phyloP scores from a whole-genome alignment of 1,140 invertebrate genomes.

The Caenorhabditis brenneri region DNA sequence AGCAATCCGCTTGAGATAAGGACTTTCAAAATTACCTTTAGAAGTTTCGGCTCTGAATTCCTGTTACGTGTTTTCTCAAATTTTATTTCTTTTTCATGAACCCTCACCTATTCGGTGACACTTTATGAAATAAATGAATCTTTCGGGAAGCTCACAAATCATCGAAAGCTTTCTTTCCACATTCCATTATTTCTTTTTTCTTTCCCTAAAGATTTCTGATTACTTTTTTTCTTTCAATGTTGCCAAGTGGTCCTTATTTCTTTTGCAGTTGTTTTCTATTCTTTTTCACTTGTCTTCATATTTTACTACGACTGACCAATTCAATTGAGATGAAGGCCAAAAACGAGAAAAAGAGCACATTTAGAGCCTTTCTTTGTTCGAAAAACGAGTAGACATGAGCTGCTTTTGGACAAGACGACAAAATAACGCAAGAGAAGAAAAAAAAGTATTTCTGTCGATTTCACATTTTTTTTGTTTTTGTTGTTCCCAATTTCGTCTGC shows the following conservation, averaged over 20 bases:
- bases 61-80: no score
- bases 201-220: neutral
- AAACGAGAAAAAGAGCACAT: conserved; percentile 1
- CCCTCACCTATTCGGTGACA: no score
- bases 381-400: neutral
- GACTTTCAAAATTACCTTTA: no score
- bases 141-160: conserved; percentile 9
- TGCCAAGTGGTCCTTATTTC: neutral
- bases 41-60: no score
- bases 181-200: neutral
- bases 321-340: conserved; percentile 29
- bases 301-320: neutral
- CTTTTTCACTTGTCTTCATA: neutral
- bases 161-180: neutral
- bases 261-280: neutral
- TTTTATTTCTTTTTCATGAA: no score
- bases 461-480: neutral
- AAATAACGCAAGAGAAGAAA: neutral
- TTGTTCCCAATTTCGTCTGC: neutral
- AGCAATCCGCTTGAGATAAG: no score
- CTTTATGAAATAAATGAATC: no score
- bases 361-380: neutral
- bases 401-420: neutral
- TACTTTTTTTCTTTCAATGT: neutral
- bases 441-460: neutral